A percentile compares a stretch with the other conserved stretches of the same genome.
phyloP scores from a whole-genome alignment of 2,888 invertebrate species.

The Rhamphomyia laevipes region DNA sequence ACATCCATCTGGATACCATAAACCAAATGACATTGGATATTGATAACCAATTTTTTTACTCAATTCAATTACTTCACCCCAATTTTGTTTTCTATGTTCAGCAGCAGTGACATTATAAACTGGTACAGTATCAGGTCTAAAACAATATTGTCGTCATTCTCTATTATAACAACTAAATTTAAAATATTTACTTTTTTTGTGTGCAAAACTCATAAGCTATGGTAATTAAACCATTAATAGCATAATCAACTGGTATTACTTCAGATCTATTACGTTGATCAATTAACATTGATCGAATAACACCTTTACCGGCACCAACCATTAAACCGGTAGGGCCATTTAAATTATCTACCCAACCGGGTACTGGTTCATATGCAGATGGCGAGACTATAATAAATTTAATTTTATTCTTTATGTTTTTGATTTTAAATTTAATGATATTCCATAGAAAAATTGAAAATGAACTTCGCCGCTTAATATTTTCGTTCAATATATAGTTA shows the following conservation, averaged over 20 bases:
- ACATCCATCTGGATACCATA: constrained; percentile 78
- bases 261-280: constrained; percentile 61
- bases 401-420: too few relatives aligned
- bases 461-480: too few relatives aligned
- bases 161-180: too few relatives aligned
- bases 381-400: constrained; percentile 61
- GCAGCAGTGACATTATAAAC: constrained; percentile 88
- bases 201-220: constrained; percentile 44
- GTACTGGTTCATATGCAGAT: constrained; percentile 58
- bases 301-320: constrained; percentile 76
- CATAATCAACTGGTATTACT: constrained; percentile 68
- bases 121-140: constrained; percentile 53
- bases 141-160: too few relatives aligned
- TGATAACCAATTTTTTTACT: constrained; percentile 58
- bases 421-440: too few relatives aligned
- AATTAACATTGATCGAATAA: constrained; percentile 77
- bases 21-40: constrained; percentile 73
- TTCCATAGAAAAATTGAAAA: too few relatives aligned
- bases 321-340: constrained; percentile 83
- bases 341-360: constrained; percentile 90
- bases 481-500: too few relatives aligned
- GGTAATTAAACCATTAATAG: constrained; percentile 69
- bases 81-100: constrained; percentile 67
- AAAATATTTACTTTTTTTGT: too few relatives aligned
- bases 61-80: constrained; percentile 71